Evolutionary conservation across 2,888 invertebrate species (phyloP).

Genomic region (Amblyjoppa fuscipennis): DNA sequence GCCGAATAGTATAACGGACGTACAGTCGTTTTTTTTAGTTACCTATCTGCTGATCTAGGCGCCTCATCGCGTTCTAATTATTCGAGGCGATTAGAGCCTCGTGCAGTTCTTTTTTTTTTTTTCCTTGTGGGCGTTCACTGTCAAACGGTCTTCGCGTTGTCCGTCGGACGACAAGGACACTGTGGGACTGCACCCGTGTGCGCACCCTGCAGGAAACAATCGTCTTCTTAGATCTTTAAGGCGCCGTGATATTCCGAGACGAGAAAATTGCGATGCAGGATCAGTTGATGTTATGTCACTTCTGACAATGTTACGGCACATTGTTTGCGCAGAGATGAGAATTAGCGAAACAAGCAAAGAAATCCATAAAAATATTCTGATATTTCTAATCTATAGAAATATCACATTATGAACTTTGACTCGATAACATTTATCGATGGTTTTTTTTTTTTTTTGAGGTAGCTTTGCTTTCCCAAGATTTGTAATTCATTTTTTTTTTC

Average conservation of each 20-base stretch:
- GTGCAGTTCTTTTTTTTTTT: constrained; percentile 6
- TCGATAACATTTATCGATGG: neutral
- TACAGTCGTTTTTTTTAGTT: neutral
- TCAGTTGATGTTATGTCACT: constrained; percentile 5
- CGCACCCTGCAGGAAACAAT: constrained; percentile 52
- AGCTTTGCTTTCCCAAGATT: too few species aligned
- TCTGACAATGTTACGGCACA: neutral
- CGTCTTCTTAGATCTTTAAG: constrained; percentile 37
- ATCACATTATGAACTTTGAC: neutral
- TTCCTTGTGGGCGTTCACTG: neutral
- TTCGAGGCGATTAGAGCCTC: neutral
- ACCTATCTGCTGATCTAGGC: constrained; percentile 11
- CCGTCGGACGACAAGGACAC: constrained; percentile 15
- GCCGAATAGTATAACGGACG: neutral
- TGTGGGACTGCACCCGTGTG: constrained; percentile 32
- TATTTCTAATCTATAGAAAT: too few species aligned
- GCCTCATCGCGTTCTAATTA: constrained; percentile 42
- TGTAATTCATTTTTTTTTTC: too few species aligned
- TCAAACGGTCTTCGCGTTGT: constrained; percentile 1
- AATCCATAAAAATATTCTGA: neutral
- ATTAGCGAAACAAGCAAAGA: neutral
- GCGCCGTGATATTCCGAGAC: constrained; percentile 6
- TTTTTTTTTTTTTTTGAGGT: neutral
- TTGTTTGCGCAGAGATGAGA: neutral
- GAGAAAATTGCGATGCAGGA: neutral